phyloP scores from a whole-genome alignment of 2,888 invertebrate genomes.

The Diarsia rubi region DNA sequence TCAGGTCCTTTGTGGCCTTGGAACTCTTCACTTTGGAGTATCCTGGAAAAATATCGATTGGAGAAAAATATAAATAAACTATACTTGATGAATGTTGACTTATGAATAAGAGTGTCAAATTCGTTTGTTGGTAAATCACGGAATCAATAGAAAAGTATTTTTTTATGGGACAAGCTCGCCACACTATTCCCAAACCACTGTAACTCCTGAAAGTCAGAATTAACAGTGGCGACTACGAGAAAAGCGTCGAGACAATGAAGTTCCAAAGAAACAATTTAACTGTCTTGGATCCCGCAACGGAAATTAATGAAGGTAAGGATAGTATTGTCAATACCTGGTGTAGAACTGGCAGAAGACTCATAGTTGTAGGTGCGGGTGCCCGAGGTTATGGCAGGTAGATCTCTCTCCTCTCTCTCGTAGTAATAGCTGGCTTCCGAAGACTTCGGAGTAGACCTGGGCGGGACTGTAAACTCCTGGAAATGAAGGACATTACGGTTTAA shows the following conservation, averaged over 20 bases:
- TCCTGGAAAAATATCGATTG: slow-evolving; percentile 26
- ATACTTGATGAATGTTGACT: no score
- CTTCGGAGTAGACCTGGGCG: slow-evolving; percentile 82
- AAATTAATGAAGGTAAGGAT: not conserved
- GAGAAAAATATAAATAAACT: no score
- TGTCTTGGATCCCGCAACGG: no score
- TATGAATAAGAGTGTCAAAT: no score
- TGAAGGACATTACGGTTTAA: not conserved
- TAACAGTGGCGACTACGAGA: no score
- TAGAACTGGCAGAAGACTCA: slow-evolving; percentile 78
- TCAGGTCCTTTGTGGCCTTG: slow-evolving; percentile 85
- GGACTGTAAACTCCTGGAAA: slow-evolving; percentile 86
- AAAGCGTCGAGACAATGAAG: no score
- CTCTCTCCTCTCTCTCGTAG: slow-evolving; percentile 85
- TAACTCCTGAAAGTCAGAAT: no score
- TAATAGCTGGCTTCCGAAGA: slow-evolving; percentile 83
- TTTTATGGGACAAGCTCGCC: no score
- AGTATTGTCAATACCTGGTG: slow-evolving; percentile 77
- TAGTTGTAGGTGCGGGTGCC: slow-evolving; percentile 86
- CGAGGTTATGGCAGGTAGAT: slow-evolving; percentile 80
- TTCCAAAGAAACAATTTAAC: no score
- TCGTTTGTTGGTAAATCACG: no score
- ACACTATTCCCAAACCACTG: no score
- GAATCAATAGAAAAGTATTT: no score
- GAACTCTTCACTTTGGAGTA: slow-evolving; percentile 86